phyloP scores from a whole-genome alignment of 2,797 vertebrate species.

The Trachops cirrhosus region DNA sequence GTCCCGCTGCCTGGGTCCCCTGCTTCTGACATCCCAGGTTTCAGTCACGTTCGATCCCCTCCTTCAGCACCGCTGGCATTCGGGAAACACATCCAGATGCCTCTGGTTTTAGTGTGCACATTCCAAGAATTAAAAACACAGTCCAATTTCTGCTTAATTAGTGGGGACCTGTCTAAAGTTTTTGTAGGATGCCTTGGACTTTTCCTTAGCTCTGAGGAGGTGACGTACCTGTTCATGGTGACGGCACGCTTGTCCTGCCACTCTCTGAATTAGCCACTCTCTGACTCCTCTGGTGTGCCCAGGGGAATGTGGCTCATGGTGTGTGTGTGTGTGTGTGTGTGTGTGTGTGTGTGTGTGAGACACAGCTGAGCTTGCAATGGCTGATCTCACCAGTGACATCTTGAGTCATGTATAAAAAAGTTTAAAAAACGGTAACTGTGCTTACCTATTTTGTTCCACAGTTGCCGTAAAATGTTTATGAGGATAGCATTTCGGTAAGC shows the following conservation, averaged over 20 bases:
- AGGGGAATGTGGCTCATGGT: neutral
- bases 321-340: no score
- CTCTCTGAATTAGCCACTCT: neutral
- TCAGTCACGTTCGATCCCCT: neutral
- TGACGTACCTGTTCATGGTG: rapidly evolving
- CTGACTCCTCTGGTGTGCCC: rapidly evolving
- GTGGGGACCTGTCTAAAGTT: rapidly evolving
- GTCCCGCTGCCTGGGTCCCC: neutral
- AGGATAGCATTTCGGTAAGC: neutral
- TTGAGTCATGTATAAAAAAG: neutral
- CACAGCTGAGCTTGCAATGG: neutral
- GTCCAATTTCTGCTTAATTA: neutral
- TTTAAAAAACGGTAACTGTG: neutral
- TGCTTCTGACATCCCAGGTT: neutral
- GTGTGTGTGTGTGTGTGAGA: no score
- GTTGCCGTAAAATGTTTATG: neutral
- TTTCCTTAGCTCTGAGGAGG: neutral
- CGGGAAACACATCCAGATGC: neutral
- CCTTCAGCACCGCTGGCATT: neutral
- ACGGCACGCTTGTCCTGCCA: rapidly evolving
- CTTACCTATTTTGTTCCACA: neutral
- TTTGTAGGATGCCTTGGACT: no score
- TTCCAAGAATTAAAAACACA: neutral
- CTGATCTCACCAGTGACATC: neutral
- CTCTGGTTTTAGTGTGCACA: neutral